Conservation (phyloP, 2,797 vertebrate species). For the Esox lucius region DNA sequence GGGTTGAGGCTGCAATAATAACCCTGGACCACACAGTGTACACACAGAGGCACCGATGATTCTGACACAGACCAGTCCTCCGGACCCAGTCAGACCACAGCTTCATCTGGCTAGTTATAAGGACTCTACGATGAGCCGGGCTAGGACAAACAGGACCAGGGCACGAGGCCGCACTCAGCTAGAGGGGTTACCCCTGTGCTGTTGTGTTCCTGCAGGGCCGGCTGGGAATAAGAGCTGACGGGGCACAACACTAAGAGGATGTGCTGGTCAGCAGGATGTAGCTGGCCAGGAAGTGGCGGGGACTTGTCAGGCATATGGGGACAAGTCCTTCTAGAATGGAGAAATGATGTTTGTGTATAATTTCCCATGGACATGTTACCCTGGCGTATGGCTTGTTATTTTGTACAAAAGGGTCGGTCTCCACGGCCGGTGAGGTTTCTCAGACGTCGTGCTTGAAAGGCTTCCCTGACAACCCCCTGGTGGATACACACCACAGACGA, state of each 20-base stretch:
- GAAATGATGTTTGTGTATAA: too few species aligned
- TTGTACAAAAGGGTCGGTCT: too few species aligned
- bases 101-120: slow-evolving; percentile 9
- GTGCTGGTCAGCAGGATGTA: neutral
- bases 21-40: slow-evolving; percentile 24
- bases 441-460: too few species aligned
- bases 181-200: neutral
- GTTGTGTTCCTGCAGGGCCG: neutral
- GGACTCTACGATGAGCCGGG: slow-evolving; percentile 15
- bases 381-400: too few species aligned
- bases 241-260: neutral
- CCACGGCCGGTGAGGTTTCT: too few species aligned
- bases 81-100: slow-evolving; percentile 8
- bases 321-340: too few species aligned
- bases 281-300: neutral
- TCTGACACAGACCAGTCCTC: slow-evolving; percentile 25
- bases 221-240: neutral
- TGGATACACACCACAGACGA: too few species aligned
- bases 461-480: too few species aligned
- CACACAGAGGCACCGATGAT: neutral
- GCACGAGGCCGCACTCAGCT: slow-evolving; percentile 1
- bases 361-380: too few species aligned
- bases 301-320: too few species aligned
- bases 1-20: slow-evolving; percentile 43
- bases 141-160: neutral